Base-by-base conservation (phyloP, 2,888 invertebrate genomes). In the Lomographa bimaculata region DNA sequence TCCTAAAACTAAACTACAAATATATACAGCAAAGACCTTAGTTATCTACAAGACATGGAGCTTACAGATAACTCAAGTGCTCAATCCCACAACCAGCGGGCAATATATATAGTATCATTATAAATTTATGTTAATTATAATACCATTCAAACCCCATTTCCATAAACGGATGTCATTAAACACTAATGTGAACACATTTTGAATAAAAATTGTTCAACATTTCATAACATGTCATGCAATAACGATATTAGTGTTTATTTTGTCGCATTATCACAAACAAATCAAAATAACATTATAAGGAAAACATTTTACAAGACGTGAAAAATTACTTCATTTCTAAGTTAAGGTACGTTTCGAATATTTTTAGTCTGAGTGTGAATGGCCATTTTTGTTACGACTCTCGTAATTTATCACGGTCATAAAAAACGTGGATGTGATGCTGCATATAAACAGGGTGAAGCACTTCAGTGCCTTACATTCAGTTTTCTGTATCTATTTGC, bases 161-260 rank as follows among this genome's bases (percentile, higher is more conserved):
- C 0, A 36, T n/a, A 35, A 38, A 5, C 48, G 45, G 41, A 49
- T 33, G 23, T 21, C 21, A 45, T 44, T 47, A 33, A 16, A 37
- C 37, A 25, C 14, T 30, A 24, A 37, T 33, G 26, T 27, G 37
- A 14, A 28, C 34, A 26, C 25, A n/a, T n/a, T n/a, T 19, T 26
- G 28, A 36, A 9, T 5, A 19, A 23, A 25, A 34, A 34, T n/a
- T 11, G 26, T 19, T 34, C 12, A 18, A 11, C 24, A 35, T 39
- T 38, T 34, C 43, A 36, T 24, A 40, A 30, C 25, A 21, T n/a
- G n/a, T n/a, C 67, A 68, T 64, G 68, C 68, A 57, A 68, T 39
- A 54, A 11, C 46, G 50, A 55, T 47, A 66, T 68, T 68, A 68
- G 21, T 12, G 18, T 8, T 37, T 35, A 44, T 57, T 55, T 28